Evolutionary conservation across 1,140 invertebrate species (phyloP), one percentile per base, ranked within the genome.

Genomic region (Papilio helenus): DNA sequence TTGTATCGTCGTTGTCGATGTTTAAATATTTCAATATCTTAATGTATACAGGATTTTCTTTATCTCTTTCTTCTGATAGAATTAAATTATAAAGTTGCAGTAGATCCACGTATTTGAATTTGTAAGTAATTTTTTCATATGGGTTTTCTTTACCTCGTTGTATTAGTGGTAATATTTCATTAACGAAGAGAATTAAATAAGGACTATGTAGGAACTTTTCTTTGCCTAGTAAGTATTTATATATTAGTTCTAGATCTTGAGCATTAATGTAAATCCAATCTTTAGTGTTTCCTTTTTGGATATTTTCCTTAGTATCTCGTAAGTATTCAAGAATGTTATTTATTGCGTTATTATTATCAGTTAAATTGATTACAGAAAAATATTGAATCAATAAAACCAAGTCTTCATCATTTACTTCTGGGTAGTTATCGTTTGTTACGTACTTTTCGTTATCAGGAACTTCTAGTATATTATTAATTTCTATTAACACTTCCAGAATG

Each of bases 161-260:
- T 49, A 74, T 74, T 5, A 74, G 3, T 5, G 39, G 39, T 23
- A 74, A 26, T 23, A 74, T 74, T 23, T 74, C 42, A 44, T 68
- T 68, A 5, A 68, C 61, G 29, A 68, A 68, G 26, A 68, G 61
- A 16, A 12, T 23, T 49, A 46, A 26, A 49, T 74, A 74, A 26
- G 72, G 72, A 29, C 42, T 74, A 14, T 20, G 3, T 46, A 26
- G 23, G 10, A 74, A 44, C 9, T 16, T 74, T 16, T 49, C 44
- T 26, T 74, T 74, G 20, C 20, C 10, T 26, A 46, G 23, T 26
- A 74, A 74, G 10, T 49, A 74, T 74, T 74, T 2, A 51, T 74
- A 74, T 49, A 74, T 74, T 49, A 14, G 12, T 20, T 74, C 72
- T 16, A 74, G 14, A 26, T 74, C 72, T 20, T 49, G n/a, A 7